Evolutionary conservation across 35 echinoderm and acorn worm species (phyloP).

Genomic region (Anneissia japonica): DNA sequence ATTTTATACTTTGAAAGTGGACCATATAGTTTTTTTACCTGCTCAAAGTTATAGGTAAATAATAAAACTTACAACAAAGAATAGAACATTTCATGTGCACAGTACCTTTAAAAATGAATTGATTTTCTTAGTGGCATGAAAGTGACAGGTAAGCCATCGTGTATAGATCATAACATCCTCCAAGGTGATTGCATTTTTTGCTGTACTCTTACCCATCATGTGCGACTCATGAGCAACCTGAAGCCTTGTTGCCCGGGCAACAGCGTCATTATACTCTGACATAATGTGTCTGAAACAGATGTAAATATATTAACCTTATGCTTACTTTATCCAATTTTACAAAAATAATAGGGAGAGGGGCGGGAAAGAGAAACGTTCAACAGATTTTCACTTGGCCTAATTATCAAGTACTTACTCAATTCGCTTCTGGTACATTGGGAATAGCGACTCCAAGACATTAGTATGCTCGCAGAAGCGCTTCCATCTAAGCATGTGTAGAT

Average conservation of each 20-base stretch:
- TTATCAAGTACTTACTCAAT: constrained; percentile 67
- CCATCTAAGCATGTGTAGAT: constrained; percentile 98
- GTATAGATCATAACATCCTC: constrained; percentile 85
- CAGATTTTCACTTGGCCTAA: background rate
- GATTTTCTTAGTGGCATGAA: constrained; percentile 80
- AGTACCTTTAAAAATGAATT: constrained; percentile 74
- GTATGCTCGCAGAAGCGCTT: constrained; percentile 97
- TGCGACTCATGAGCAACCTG: constrained; percentile 77
- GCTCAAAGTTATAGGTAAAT: too few species aligned
- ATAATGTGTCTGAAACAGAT: constrained; percentile 67
- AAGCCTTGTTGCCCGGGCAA: constrained; percentile 63
- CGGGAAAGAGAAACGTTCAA: too few species aligned
- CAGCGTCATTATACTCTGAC: constrained; percentile 81
- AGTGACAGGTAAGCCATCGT: constrained; percentile 74
- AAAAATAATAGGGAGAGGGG: too few species aligned
- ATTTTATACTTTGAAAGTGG: too few species aligned
- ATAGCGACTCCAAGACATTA: constrained; percentile 82
- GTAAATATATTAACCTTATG: background rate
- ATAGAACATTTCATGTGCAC: too few species aligned
- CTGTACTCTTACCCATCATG: constrained; percentile 57
- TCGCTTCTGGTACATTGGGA: constrained; percentile 85
- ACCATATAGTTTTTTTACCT: too few species aligned
- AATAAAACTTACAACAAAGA: too few species aligned
- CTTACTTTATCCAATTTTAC: too few species aligned
- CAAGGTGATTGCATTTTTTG: constrained; percentile 47